phyloP scores from a whole-genome alignment of 2,888 invertebrate species.

The Pardosa pseudoannulata region DNA sequence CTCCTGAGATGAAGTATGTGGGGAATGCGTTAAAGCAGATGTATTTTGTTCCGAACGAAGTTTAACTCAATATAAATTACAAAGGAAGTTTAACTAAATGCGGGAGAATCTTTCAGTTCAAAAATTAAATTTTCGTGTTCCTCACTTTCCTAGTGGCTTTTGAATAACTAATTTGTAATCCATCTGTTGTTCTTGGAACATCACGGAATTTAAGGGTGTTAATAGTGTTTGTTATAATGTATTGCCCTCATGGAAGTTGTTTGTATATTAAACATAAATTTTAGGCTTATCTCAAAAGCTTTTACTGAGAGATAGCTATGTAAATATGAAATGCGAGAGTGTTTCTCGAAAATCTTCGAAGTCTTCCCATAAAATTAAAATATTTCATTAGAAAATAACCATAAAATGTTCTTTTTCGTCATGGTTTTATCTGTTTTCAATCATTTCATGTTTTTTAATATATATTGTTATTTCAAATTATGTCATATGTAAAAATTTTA shows the following conservation, averaged over 20 bases:
- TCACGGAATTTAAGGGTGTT: not conserved
- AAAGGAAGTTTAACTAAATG: slow-evolving; percentile 17
- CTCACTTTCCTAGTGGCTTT: not conserved
- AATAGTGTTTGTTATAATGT: not conserved
- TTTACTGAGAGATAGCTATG: too few relatives aligned
- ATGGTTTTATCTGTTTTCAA: too few relatives aligned
- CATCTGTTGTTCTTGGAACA: not conserved
- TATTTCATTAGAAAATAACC: too few relatives aligned
- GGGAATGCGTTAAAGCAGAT: slow-evolving; percentile 15
- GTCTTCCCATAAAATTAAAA: too few relatives aligned
- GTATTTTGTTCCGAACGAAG: slow-evolving; percentile 11
- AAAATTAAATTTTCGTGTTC: not conserved
- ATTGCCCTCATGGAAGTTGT: not conserved
- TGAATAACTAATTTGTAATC: not conserved
- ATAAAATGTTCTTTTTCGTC: too few relatives aligned
- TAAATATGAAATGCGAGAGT: too few relatives aligned
- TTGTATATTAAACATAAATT: too few relatives aligned
- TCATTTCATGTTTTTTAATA: too few relatives aligned
- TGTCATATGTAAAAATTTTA: too few relatives aligned
- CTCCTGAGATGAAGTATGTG: slow-evolving; percentile 10
- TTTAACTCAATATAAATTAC: slow-evolving; percentile 17
- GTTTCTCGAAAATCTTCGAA: too few relatives aligned
- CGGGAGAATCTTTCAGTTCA: not conserved
- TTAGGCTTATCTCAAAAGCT: too few relatives aligned
- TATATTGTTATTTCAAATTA: too few relatives aligned